A percentile compares a stretch with the other conserved stretches of the same genome.
Conservation (phyloP, 2,797 vertebrate species). For the Falco novaeseelandiae region DNA sequence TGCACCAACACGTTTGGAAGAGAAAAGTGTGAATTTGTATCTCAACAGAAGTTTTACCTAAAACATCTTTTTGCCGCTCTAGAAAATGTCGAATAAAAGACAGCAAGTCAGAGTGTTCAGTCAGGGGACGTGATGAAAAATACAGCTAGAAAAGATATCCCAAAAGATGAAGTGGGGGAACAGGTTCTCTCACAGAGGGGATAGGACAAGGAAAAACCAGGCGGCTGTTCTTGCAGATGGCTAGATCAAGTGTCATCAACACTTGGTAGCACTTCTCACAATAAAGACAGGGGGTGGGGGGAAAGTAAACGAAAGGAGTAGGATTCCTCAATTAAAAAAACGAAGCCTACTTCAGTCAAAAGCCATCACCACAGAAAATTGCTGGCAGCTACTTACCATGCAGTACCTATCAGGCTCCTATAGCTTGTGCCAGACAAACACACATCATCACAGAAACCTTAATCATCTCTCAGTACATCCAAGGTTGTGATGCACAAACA, state of each 20-base stretch:
- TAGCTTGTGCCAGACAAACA: not conserved
- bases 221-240: not conserved
- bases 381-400: not conserved
- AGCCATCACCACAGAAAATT: not conserved
- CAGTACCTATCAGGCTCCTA: not conserved
- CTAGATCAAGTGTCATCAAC: not conserved
- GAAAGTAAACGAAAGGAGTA: not conserved
- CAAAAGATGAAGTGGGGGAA: not conserved
- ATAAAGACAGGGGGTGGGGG: fast-evolving
- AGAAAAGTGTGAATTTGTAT: not conserved
- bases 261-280: not conserved
- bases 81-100: not conserved
- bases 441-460: not conserved
- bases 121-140: not conserved
- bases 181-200: not conserved
- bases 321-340: not conserved
- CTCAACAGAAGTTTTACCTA: not conserved
- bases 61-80: not conserved
- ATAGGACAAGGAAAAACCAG: not conserved
- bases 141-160: not conserved
- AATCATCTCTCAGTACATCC: not conserved
- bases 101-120: not conserved
- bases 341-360: not conserved
- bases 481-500: not conserved
- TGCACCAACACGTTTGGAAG: not conserved